Percentiles rank a stretch among this genome's conserved stretches.
phyloP scores from a whole-genome alignment of 2,113 vertebrate genomes.

The Phylloscopus trochiloides region DNA sequence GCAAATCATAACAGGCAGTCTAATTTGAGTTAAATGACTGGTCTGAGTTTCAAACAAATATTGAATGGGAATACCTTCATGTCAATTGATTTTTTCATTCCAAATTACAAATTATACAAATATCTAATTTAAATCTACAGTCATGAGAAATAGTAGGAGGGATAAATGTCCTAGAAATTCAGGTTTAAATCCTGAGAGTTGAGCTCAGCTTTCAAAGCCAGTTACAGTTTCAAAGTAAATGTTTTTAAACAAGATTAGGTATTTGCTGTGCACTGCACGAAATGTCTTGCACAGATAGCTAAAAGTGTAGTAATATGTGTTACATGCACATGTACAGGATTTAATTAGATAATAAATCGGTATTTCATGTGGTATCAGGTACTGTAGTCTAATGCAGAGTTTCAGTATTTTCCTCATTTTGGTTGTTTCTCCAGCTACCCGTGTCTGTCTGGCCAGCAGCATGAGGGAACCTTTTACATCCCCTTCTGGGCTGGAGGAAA shows the following conservation, averaged over 20 bases:
- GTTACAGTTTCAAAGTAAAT: background rate
- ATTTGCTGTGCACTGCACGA: background rate
- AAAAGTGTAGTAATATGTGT: background rate
- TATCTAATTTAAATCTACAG: background rate
- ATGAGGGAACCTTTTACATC: fast-evolving
- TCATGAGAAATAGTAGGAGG: background rate
- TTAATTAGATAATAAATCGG: background rate
- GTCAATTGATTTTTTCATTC: background rate
- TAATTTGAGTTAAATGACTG: background rate
- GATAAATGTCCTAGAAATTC: background rate
- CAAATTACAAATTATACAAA: background rate
- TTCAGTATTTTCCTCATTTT: background rate
- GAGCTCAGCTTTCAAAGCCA: background rate
- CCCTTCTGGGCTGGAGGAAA: background rate
- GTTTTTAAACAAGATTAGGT: background rate
- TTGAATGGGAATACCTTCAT: background rate
- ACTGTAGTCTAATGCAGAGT: background rate
- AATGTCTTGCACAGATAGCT: background rate
- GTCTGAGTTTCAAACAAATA: background rate
- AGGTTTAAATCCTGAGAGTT: background rate
- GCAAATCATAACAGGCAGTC: background rate
- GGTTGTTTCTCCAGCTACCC: fast-evolving
- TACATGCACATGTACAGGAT: background rate
- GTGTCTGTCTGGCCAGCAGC: background rate
- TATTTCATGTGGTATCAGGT: background rate